These are phyloP conservation scores for Troides oblongomaculatus DNA, from an alignment of 2,888 invertebrate species.

Conservation along the genomic window DNA sequence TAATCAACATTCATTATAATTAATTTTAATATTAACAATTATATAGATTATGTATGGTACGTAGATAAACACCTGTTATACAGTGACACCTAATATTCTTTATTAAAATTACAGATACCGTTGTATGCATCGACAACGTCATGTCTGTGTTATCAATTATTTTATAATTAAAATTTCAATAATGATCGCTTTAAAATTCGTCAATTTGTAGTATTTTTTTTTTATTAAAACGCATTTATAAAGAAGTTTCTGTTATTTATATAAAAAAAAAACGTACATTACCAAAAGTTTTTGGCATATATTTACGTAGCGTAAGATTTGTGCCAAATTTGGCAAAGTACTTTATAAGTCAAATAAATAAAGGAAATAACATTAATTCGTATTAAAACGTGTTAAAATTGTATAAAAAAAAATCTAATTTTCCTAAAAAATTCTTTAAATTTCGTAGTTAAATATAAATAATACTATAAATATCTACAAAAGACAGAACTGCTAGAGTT, in stretches of 20 bases:
- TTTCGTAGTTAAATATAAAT: not conserved
- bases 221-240: not conserved
- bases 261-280: not conserved
- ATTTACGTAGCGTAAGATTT: not conserved
- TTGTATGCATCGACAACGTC: slow-evolving; percentile 43
- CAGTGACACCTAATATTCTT: slow-evolving; percentile 76
- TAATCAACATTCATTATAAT: slow-evolving; percentile 75
- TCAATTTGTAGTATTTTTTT: not conserved
- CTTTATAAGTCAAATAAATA: not conserved
- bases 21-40: slow-evolving; percentile 74
- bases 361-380: not conserved
- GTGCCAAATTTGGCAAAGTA: not conserved
- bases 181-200: slow-evolving; percentile 10
- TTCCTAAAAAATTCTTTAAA: not conserved
- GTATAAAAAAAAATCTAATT: not conserved
- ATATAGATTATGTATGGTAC: slow-evolving; percentile 74
- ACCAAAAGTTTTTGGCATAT: slow-evolving; percentile 2
- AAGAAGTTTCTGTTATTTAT: not conserved
- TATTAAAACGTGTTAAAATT: slow-evolving; percentile 5
- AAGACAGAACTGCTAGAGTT: not conserved
- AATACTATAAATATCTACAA: not conserved
- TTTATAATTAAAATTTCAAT: slow-evolving; percentile 10
- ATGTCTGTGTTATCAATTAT: not conserved
- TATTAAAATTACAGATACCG: slow-evolving; percentile 59
- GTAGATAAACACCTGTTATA: slow-evolving; percentile 77